These are phyloP conservation scores for Telenomus remus DNA, from an alignment of 1,140 invertebrate genomes.

Conservation along the genomic window DNA sequence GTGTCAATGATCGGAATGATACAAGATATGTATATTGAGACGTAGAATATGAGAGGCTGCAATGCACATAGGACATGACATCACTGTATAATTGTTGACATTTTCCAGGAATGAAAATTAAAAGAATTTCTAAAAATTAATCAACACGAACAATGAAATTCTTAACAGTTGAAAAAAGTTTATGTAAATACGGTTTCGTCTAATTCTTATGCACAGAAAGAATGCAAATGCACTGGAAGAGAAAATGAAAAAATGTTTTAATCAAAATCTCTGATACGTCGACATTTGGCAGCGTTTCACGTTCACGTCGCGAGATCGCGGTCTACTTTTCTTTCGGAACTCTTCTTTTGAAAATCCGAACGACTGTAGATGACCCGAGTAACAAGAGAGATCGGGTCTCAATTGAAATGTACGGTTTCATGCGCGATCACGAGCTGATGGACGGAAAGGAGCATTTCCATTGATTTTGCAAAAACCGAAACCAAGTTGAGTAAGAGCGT, in stretches of 20 bases:
- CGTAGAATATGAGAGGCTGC: slow-evolving; percentile 32
- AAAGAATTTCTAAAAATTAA: too few species aligned
- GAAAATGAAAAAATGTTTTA: not conserved
- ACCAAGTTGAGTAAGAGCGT: slow-evolving; percentile 42
- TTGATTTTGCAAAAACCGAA: slow-evolving; percentile 45
- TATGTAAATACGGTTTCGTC: too few species aligned
- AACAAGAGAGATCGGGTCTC: slow-evolving; percentile 52
- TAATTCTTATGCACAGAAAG: too few species aligned
- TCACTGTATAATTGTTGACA: too few species aligned
- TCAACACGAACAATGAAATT: too few species aligned
- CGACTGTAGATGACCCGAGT: slow-evolving; percentile 39
- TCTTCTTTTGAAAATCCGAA: slow-evolving; percentile 35
- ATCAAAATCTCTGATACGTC: slow-evolving; percentile 11
- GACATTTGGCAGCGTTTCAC: slow-evolving; percentile 37
- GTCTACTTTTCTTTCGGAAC: slow-evolving; percentile 47
- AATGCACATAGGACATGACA: too few species aligned
- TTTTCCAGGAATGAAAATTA: too few species aligned
- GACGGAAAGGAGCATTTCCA: slow-evolving; percentile 44
- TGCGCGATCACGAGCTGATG: slow-evolving; percentile 25
- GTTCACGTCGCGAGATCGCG: slow-evolving; percentile 43
- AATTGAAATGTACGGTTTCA: slow-evolving; percentile 27
- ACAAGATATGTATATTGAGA: slow-evolving; percentile 42
- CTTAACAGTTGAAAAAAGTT: too few species aligned
- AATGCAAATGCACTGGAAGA: too few species aligned
- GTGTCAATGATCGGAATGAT: slow-evolving; percentile 55